These are phyloP conservation scores for Petrolisthes cinctipes DNA, from an alignment of 2,888 invertebrate genomes.

Conservation along the genomic window DNA sequence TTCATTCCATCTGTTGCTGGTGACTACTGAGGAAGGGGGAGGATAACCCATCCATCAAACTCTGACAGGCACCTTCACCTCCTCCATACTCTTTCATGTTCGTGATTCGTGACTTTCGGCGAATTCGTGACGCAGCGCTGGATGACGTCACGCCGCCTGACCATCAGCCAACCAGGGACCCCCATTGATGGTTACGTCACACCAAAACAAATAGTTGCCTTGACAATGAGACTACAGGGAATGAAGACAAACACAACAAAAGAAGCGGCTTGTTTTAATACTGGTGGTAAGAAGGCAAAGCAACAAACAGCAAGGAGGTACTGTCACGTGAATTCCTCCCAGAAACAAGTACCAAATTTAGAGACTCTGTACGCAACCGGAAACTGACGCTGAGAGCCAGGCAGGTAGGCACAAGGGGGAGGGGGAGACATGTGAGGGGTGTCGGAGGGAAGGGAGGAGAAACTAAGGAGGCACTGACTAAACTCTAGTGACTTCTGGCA, in stretches of 20 bases:
- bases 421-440: background rate
- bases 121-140: background rate
- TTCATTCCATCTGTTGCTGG: too few species aligned
- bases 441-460: background rate
- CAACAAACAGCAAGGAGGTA: too few species aligned
- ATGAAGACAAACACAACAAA: too few species aligned
- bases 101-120: conserved; percentile 1
- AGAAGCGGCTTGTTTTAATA: too few species aligned
- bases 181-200: too few species aligned
- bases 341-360: background rate
- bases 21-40: too few species aligned
- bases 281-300: too few species aligned
- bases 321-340: background rate
- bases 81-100: background rate
- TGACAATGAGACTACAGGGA: too few species aligned
- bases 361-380: background rate
- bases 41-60: too few species aligned
- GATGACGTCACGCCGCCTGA: background rate
- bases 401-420: background rate
- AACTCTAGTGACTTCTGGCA: background rate
- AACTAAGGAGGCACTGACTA: background rate
- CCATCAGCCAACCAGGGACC: background rate
- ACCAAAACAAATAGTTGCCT: too few species aligned
- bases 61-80: background rate
- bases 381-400: background rate